Base-by-base conservation (phyloP, 1,140 invertebrate species). In the Drosophila tani region DNA sequence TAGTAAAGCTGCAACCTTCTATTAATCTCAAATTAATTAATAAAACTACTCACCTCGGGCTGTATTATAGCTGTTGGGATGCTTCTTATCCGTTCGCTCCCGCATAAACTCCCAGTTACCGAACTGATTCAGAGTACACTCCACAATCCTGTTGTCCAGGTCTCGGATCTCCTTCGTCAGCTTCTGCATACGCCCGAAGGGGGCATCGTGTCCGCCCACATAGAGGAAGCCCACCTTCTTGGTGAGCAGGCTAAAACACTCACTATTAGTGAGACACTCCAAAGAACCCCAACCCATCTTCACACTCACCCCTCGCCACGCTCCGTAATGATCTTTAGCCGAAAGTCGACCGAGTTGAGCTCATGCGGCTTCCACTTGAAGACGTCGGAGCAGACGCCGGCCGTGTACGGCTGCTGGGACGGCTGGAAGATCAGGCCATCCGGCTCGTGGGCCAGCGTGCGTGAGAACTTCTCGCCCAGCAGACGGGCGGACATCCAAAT, bases 351-450 rank as follows among this genome's bases (percentile, higher is more conserved):
- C 3, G 98, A 99, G 93, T 99, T 99, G 84, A 98, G 94, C 40
- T 96, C 95, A 5, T 96, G 94, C 0, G 99, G 99, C 93, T 99
- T 99, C 99, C 99, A 99, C 93, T 99, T 99, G 2, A 99, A 93
- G 0, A 99, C 97, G 47, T 96, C 94, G n/a, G 94, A 92, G 92
- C 97, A 98, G 12, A 95, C 93, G 2, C 99, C 99, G 38, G 96
- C 87, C n/a, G 94, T 93, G 92, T 99, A 99, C 0, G 96, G 95
- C 95, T 98, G 93, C 19, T 95, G 94, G 0, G 96, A 95, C 1
- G 99, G 99, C 92, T 99, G 99, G 92, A 99, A 99, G 82, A 99
- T 98, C 0, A 99, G 94, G 49, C 99, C 99, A 93, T 99, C 99
- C 0, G 99, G 98, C 93, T 99, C 98, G 91, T 99, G 99, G 21